Conservation (phyloP, 1,140 invertebrate genomes). For the Bombus superbus region DNA sequence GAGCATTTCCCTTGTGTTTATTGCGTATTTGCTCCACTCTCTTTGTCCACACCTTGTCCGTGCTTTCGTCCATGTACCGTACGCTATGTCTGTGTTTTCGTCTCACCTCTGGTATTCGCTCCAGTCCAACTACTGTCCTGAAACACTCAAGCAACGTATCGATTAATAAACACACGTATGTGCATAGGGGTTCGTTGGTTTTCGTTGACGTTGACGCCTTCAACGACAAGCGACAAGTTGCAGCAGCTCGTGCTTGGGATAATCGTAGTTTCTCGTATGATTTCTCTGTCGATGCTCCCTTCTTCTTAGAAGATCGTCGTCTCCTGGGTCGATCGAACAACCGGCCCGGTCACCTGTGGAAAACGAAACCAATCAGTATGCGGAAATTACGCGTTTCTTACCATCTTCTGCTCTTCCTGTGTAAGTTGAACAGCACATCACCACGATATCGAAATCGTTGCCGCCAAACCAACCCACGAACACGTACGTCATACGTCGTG, state of each 20-base stretch:
- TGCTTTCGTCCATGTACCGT: background rate
- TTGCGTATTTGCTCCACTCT: background rate
- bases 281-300: background rate
- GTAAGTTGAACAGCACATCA: too few relatives aligned
- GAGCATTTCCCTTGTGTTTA: background rate
- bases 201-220: background rate
- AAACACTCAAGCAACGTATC: slow-evolving; percentile 20
- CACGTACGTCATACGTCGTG: too few relatives aligned
- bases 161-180: slow-evolving; percentile 2
- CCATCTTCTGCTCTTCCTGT: background rate
- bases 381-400: slow-evolving; percentile 17
- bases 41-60: background rate
- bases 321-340: background rate
- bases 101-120: background rate
- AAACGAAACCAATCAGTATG: slow-evolving; percentile 62
- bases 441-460: background rate
- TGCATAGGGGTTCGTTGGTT: too few relatives aligned
- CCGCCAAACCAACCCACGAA: background rate
- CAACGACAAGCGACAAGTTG: background rate
- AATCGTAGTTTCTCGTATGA: background rate
- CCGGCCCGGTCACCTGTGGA: slow-evolving; percentile 58
- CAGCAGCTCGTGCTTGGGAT: background rate
- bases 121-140: background rate
- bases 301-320: background rate
- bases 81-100: background rate